These are phyloP conservation scores for Saccostrea echinata DNA, from an alignment of 1,140 invertebrate species.

Conservation along the genomic window DNA sequence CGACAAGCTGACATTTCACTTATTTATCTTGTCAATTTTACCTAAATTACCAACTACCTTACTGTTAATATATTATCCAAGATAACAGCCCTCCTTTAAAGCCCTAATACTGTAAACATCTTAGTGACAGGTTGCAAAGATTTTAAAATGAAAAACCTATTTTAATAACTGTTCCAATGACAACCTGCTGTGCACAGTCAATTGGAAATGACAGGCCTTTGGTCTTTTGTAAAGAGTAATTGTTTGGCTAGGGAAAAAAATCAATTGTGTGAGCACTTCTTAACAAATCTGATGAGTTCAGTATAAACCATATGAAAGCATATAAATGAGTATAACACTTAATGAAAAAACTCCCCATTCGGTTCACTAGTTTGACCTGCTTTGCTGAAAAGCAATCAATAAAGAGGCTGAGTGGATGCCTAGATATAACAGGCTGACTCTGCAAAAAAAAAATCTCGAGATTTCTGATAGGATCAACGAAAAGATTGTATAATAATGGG, in stretches of 20 bases:
- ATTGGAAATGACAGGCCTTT: not conserved
- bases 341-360: not conserved
- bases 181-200: not conserved
- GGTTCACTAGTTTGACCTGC: not conserved
- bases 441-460: not conserved
- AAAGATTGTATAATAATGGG: not conserved
- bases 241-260: not conserved
- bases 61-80: too few relatives aligned
- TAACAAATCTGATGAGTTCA: not conserved
- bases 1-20: too few relatives aligned
- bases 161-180: not conserved
- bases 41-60: too few relatives aligned
- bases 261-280: conserved; percentile 18
- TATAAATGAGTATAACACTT: not conserved
- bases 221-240: not conserved
- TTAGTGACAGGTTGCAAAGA: too few relatives aligned
- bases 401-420: not conserved
- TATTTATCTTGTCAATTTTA: too few relatives aligned
- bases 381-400: not conserved
- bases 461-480: not conserved
- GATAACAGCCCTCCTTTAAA: too few relatives aligned
- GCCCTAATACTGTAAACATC: too few relatives aligned
- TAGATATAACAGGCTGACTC: not conserved
- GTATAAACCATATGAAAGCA: not conserved
- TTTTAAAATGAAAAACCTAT: too few relatives aligned